phyloP scores from a whole-genome alignment of 2,113 vertebrate species.

The Aspiorhynchus laticeps region DNA sequence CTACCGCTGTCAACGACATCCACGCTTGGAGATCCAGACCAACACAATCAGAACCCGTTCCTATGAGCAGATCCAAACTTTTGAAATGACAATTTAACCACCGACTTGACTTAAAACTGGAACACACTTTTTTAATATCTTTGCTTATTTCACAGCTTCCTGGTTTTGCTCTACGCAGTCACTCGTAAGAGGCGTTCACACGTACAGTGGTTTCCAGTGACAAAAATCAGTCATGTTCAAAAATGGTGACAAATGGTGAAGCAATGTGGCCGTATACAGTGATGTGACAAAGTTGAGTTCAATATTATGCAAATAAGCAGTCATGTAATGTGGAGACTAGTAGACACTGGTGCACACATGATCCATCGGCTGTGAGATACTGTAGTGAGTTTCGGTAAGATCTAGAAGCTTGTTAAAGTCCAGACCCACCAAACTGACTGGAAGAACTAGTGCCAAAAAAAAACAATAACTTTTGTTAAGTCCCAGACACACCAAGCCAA shows the following conservation, averaged over 20 bases:
- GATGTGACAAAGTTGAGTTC: neutral
- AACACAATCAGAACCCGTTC: conserved; percentile 86
- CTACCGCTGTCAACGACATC: conserved; percentile 78
- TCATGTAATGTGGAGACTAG: neutral
- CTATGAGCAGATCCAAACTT: conserved; percentile 68
- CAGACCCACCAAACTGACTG: neutral
- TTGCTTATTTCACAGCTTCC: conserved; percentile 64
- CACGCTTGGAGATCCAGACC: conserved; percentile 65
- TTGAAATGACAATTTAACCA: conserved; percentile 58
- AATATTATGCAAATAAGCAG: neutral
- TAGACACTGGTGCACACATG: neutral
- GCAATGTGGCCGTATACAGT: too few species aligned
- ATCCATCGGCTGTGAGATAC: neutral
- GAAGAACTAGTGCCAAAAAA: neutral
- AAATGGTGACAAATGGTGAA: neutral
- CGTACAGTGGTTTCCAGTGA: neutral
- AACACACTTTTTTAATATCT: conserved; percentile 64
- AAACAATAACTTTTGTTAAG: neutral
- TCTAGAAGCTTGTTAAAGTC: neutral
- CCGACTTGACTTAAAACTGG: conserved; percentile 61
- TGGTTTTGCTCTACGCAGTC: conserved; percentile 51
- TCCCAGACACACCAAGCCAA: neutral
- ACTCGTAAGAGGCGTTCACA: conserved; percentile 29
- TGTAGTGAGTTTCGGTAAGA: neutral
- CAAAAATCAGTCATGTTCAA: neutral